Evolutionary conservation across 53 echinoderm and acorn worm species (phyloP).

Genomic region (Astropecten irregularis): DNA sequence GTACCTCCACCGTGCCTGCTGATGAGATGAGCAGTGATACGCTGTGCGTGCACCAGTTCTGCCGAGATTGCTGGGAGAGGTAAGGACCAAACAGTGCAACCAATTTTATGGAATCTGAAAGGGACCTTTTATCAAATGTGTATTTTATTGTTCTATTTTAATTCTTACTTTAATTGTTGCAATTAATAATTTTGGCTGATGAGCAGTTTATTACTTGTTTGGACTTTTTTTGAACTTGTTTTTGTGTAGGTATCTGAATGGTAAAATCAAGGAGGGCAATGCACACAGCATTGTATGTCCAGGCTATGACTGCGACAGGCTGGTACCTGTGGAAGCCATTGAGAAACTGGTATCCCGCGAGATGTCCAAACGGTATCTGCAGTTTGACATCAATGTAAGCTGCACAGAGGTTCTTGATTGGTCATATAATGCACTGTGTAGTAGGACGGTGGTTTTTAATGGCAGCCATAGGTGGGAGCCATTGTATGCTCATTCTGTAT

Average conservation of each 20-base stretch:
- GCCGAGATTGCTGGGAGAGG: conserved; percentile 95
- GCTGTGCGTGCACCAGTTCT: conserved; percentile 87
- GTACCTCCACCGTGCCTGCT: conserved; percentile 61
- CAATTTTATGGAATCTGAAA: too few species aligned
- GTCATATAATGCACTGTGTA: too few species aligned
- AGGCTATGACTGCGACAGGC: conserved; percentile 86
- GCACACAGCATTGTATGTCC: conserved; percentile 94
- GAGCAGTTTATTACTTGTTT: too few species aligned
- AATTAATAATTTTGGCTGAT: too few species aligned
- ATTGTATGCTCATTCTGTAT: too few species aligned
- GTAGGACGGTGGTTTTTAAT: too few species aligned
- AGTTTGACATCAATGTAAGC: conserved; percentile 96
- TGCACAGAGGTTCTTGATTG: too few species aligned
- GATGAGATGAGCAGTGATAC: conserved; percentile 73
- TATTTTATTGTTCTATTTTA: too few species aligned
- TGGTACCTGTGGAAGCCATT: conserved; percentile 91
- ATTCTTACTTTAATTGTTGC: too few species aligned
- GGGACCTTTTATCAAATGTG: too few species aligned
- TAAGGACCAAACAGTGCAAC: conserved; percentile 6
- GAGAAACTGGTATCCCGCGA: conserved; percentile 93
- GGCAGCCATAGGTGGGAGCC: too few species aligned
- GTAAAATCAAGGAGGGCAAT: conserved; percentile 91
- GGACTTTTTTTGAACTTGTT: too few species aligned
- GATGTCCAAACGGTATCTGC: conserved; percentile 89
- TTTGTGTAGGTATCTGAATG: conserved; percentile 76